Evolutionary conservation across 1,140 invertebrate species (phyloP), one percentile per base, ranked within the genome.

Genomic region (Pseudomyrmex sp.): DNA sequence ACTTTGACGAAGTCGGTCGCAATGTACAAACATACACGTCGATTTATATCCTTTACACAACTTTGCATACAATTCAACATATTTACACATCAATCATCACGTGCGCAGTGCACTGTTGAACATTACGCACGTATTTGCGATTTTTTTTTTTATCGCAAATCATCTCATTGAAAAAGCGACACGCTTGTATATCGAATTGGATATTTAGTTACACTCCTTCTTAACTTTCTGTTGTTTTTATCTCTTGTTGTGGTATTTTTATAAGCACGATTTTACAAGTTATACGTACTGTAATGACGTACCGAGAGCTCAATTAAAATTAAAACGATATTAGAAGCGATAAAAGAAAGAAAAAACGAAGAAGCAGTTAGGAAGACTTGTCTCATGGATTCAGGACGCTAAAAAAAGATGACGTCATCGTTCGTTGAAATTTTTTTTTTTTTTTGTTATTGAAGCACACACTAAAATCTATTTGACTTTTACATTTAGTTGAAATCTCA

Each of bases 311-410:
- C 44, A 59, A 69, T 69, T 70, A 70, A 18, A 46, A 26, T 54
- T 65, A 65, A 35, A 65, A 44, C 7, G 12, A 1, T 7, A 35
- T 44, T 69, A 76, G 26, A 3, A 3, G 48, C 35, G 20, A 68
- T n/a, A 20, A 48, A 63, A 44, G n/a, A 46, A 69, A 79, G 8
- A 58, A 8, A 23, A 77, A 7, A 77, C 50, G 75, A 79, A 79
- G 76, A 58, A 70, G 65, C 76, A 79, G 76, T 79, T 79, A 58
- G 76, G 52, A 58, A 70, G 44, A 80, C 26, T 59, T 70, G 54
- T 79, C 66, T 72, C 44, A 7, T 1, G 44, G 10, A 48, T 70
- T 3, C 65, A 1, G 9, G 20, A 52, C 8, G 13, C n/a, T 50
- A 52, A 50, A 18, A 2, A 44, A 8, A 76, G 52, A 50, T 66